Evolutionary conservation across 2,888 invertebrate genomes (phyloP), one percentile per base, ranked within the genome.

Genomic region (Mythimna ferrago): DNA sequence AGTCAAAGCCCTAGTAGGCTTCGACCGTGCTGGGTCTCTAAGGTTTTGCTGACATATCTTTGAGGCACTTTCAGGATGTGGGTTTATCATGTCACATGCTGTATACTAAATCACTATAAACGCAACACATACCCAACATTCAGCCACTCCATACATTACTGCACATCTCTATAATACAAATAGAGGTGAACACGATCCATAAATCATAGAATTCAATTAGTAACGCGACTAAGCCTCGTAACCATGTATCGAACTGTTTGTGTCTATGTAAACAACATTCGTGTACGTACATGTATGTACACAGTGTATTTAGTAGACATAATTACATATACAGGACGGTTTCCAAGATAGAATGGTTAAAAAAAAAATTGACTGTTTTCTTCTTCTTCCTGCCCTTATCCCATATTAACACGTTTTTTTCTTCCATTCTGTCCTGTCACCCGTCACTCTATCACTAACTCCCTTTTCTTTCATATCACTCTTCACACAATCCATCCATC

Each of bases 121-220:
- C 54, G 51, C 35, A 38, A 54, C 56, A 57, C 11, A 14, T 10
- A 48, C 6, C 48, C 48, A 48, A 44, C n/a, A 53, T 48, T 19
- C 16, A 78, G 6, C 26, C 21, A n/a, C n/a, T 41, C 32, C 19
- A 62, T 60, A 71, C 19, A 66, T 65, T 64, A 71, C 35, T 71
- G 32, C 44, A 68, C 62, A 72, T 58, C 67, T 66, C 78, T 66
- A 63, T 63, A 69, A 66, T 48, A 66, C 78, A 69, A 70, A 78
- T 51, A 72, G 68, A 58, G 64, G 70, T 71, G 66, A 57, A 80
- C 76, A 66, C 69, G 76, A 84, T 85, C 86, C 89, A 91, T 91
- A 91, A 90, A 92, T 92, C 91, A 91, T 89, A 90, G 87, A 89
- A 92, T 92, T 92, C 91, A 91, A 92, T 92, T 92, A 92, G 89